A percentile compares a stretch with the other conserved stretches of the same genome.
phyloP scores from a whole-genome alignment of 2,888 invertebrate species.

The Perizoma affinitatum region DNA sequence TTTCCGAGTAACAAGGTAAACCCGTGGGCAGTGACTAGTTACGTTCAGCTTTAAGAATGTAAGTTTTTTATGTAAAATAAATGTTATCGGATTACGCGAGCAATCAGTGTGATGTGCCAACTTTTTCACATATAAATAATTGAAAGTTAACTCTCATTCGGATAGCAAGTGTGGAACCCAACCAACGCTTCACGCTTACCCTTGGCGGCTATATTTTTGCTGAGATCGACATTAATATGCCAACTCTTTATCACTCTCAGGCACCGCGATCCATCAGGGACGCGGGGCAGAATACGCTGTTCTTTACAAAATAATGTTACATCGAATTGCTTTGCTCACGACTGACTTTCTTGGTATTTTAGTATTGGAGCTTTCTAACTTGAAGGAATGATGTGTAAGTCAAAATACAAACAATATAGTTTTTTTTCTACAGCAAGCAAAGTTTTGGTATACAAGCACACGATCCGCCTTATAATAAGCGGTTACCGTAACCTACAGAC shows the following conservation, averaged over 20 bases:
- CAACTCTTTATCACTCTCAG: conserved; percentile 32
- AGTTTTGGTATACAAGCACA: too few relatives aligned
- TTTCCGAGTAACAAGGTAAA: too few relatives aligned
- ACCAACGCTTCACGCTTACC: not conserved
- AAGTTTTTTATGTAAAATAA: too few relatives aligned
- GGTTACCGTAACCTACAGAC: too few relatives aligned
- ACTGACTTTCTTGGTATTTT: not conserved
- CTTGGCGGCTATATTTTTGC: conserved; percentile 16
- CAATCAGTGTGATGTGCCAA: not conserved
- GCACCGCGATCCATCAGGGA: conserved; percentile 29
- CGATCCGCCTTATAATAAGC: too few relatives aligned
- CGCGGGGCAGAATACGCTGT: conserved; percentile 10
- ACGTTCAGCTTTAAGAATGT: too few relatives aligned
- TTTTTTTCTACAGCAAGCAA: not conserved
- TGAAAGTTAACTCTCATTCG: too few relatives aligned
- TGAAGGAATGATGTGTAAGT: not conserved
- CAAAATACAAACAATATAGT: too few relatives aligned
- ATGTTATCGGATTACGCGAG: too few relatives aligned
- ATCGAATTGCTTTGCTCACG: not conserved
- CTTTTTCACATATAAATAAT: not conserved
- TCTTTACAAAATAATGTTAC: not conserved
- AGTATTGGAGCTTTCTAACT: too few relatives aligned
- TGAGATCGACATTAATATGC: conserved; percentile 32
- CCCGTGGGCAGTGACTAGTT: too few relatives aligned
- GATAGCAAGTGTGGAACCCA: conserved; percentile 9